phyloP scores from a whole-genome alignment of 2,113 vertebrate species.

The Leiothrix lutea region DNA sequence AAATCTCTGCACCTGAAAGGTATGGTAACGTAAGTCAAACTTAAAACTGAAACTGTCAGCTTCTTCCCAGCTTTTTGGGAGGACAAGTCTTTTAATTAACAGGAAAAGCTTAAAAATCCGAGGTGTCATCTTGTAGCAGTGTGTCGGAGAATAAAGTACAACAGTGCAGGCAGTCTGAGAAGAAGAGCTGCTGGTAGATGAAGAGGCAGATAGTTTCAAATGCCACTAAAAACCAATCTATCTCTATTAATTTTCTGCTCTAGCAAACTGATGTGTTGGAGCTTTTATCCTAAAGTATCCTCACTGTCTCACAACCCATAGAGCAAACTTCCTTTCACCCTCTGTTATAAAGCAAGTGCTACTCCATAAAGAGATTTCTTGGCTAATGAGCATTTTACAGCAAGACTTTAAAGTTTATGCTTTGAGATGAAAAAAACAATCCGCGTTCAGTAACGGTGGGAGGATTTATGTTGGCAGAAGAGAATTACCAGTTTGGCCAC shows the following conservation, averaged over 20 bases:
- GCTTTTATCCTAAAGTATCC: not conserved
- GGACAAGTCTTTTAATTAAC: not conserved
- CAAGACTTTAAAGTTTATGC: slow-evolving; percentile 42
- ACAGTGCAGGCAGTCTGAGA: not conserved
- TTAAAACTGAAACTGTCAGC: not conserved
- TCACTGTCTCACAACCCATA: not conserved
- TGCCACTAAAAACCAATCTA: not conserved
- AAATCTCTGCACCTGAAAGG: not conserved
- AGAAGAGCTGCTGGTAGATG: not conserved
- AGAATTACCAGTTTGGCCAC: not conserved
- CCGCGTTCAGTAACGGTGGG: not conserved
- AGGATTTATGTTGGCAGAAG: slow-evolving; percentile 20
- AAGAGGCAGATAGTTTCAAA: slow-evolving; percentile 15
- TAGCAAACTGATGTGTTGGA: not conserved
- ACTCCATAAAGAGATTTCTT: not conserved
- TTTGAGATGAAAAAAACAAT: not conserved
- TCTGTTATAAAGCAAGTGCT: not conserved
- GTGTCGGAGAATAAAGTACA: not conserved
- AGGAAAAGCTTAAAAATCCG: not conserved
- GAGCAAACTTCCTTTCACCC: not conserved
- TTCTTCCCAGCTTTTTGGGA: not conserved
- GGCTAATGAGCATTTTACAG: slow-evolving; percentile 50
- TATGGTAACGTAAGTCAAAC: not conserved
- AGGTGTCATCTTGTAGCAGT: not conserved
- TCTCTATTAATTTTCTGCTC: slow-evolving; percentile 23